A percentile compares a stretch with the other conserved stretches of the same genome.
These are phyloP conservation scores for Gadopsis bispinosus DNA, from an alignment of 2,797 vertebrate genomes.

Conservation along the genomic window DNA sequence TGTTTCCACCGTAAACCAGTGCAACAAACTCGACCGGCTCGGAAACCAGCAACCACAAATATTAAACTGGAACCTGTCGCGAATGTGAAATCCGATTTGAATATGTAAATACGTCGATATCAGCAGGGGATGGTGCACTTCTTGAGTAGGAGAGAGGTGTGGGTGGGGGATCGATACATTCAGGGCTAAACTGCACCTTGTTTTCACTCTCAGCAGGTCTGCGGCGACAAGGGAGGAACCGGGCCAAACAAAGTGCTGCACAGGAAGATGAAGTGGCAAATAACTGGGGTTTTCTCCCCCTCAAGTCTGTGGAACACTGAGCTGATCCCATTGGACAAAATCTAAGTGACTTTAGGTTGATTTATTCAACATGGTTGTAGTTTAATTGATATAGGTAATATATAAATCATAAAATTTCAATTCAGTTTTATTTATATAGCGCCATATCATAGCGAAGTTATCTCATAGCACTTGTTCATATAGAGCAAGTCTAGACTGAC, in stretches of 20 bases:
- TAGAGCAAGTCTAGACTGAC: no score
- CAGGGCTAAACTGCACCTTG: constrained; percentile 40
- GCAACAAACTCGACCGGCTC: not conserved
- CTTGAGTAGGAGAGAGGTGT: constrained; percentile 60
- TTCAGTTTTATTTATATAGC: no score
- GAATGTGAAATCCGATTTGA: constrained; percentile 25
- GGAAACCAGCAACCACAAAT: not conserved
- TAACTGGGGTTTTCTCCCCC: no score
- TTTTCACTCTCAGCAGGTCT: constrained; percentile 44
- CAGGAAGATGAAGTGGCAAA: not conserved
- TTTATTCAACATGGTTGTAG: no score
- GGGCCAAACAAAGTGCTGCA: constrained; percentile 11
- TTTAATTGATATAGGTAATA: no score
- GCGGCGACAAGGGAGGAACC: constrained; percentile 1
- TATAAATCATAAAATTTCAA: no score
- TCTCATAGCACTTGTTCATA: no score
- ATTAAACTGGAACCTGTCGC: constrained; percentile 5
- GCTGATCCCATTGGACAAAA: no score
- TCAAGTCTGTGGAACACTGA: no score
- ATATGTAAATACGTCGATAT: constrained; percentile 42
- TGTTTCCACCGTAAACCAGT: constrained; percentile 5
- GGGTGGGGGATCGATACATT: constrained; percentile 59
- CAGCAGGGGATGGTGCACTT: constrained; percentile 26
- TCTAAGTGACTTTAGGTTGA: no score
- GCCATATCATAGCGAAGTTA: no score